Base-by-base conservation (phyloP, 1,140 invertebrate genomes). In the Spodoptera frugiperda region DNA sequence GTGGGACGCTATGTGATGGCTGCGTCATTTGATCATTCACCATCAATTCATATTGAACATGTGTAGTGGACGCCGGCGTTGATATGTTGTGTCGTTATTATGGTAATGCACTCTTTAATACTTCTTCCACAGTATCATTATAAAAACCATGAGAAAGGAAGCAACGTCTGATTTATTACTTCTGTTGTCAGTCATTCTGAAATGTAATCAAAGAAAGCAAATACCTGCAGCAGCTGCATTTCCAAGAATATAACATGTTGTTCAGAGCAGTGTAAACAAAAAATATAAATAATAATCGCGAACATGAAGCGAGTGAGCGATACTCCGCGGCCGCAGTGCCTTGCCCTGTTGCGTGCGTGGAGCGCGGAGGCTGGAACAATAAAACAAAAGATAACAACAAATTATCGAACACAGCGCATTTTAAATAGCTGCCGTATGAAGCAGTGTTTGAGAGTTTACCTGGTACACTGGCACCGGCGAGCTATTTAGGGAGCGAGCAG, bases 381-480 rank as follows among this genome's bases (percentile, higher is more conserved):
- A 61, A 15, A 61, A 61, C 33, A 44, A 39, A 11, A 61, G 30
- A 17, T 8, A 39, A 61, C 33, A 39, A 61, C 57, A 61, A 61
- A 61, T 61, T 61, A 61, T 61, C 57, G 57, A 61, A 10, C 9
- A 2, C 57, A 61, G 33, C 30, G 33, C 57, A 19, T 30, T 57
- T 57, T 61, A 44, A 61, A 61, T 19, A 61, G 57, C 17, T 15
- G 14, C n/a, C 57, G 57, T 15, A 61, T 61, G 57, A 44, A 44
- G 33, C 57, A 59, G 33, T 39, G 57, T 11, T 44, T 59, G 39
- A 59, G 4, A 30, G 6, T 59, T 53, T 53, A 53, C 51, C 9
- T 25, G 33, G 6, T 39, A 39, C 17, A 14, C 9, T 3, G 11
- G 14, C 10, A 15, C 57, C 33, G 2, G 14, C 53, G 21, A 14